Conservation (phyloP, 2,797 vertebrate genomes). For the Cossypha niveicapilla region DNA sequence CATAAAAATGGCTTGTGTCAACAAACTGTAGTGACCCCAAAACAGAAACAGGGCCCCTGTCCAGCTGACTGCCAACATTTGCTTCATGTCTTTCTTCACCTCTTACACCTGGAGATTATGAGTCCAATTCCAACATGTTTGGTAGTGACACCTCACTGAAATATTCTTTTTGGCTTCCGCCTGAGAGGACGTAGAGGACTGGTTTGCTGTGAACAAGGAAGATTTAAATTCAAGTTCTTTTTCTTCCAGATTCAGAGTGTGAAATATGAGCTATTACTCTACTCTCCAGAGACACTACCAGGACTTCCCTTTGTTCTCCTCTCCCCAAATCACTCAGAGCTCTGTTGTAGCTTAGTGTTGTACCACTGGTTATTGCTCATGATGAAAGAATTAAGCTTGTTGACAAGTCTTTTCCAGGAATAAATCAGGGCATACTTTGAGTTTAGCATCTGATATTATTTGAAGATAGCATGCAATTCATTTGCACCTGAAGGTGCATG, state of each 20-base stretch:
- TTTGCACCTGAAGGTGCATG: not conserved
- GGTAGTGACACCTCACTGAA: not conserved
- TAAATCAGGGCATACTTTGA: not conserved
- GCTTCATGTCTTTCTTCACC: constrained; percentile 17
- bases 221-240: not conserved
- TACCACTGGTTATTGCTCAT: not conserved
- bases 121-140: not conserved
- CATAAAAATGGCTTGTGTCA: not conserved
- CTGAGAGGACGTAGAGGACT: not conserved
- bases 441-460: not conserved
- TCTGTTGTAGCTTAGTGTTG: not conserved
- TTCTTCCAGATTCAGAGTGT: not conserved
- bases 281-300: not conserved
- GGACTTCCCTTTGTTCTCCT: not conserved
- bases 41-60: not conserved
- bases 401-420: not conserved
- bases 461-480: not conserved
- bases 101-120: not conserved
- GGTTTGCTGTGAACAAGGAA: not conserved
- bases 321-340: not conserved
- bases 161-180: not conserved
- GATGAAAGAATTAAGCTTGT: not conserved
- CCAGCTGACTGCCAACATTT: not conserved
- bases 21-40: not conserved
- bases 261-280: not conserved